Base-by-base conservation (phyloP, 2,113 vertebrate genomes). In the Neoarius graeffei region DNA sequence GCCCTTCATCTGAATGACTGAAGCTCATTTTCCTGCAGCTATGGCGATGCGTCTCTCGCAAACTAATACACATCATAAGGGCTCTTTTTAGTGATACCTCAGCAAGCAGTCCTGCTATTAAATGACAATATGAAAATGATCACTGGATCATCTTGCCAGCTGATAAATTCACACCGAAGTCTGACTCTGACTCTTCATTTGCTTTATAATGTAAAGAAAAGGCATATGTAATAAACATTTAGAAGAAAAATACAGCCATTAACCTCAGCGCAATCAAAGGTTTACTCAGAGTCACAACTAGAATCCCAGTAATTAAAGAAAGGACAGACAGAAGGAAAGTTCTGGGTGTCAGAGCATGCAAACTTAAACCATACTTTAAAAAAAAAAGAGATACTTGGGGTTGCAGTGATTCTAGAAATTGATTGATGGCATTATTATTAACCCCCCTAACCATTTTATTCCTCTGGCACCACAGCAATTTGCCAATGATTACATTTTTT, bases 21-120 rank as follows among this genome's bases (percentile, higher is more conserved):
- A 7, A 35, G 54, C 79, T 62, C 23, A 57, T 77, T 85, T 87
- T 59, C 59, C 60, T 69, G 77, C 25, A 86, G 66, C 83, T 50
- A 85, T 64, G 59, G 74, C 60, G 19, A 56, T 60, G 81, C 20
- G 48, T 77, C 87, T 50, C 83, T 87, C 54, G 71, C 82, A 64
- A 85, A 85, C 67, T 74, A 83, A 84, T 81, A 25, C n/a, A 54
- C 73, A 59, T 81, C 76, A 88, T 73, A 84, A 86, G 84, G 52
- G 67, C 60, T 25, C 57, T 54, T 64, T n/a, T 62, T 57, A 80
- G 60, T 42, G 57, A 74, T 66, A 86, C 83, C 74, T 88, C 86
- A 88, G 88, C 91, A 85, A 64, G 15, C 73, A 17, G 23, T 17
- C 59, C 81, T 48, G 81, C 67, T 88, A 71, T 84, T 84, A 84